Conservation (phyloP, 2,888 invertebrate species). For the Agriopis aurantiaria region DNA sequence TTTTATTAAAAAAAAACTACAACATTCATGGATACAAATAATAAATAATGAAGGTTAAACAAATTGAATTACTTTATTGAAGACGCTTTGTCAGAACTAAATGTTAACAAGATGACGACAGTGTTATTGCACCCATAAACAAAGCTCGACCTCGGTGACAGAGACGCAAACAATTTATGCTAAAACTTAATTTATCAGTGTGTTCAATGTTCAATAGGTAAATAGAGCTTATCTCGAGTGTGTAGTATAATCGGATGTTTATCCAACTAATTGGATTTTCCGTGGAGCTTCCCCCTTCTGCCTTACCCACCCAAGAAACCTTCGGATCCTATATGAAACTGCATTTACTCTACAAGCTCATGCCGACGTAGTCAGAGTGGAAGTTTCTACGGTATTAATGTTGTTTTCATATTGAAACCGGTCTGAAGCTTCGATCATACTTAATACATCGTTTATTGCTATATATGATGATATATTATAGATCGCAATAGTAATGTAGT, state of each 20-base stretch:
- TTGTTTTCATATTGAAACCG: constrained; percentile 55
- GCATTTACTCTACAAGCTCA: constrained; percentile 53
- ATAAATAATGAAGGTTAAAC: too few species aligned
- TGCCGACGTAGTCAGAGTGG: constrained; percentile 51
- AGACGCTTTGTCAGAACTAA: neutral
- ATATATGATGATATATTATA: neutral
- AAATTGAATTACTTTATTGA: too few species aligned
- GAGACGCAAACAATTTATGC: constrained; percentile 44
- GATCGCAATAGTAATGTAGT: neutral
- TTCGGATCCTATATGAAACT: constrained; percentile 55
- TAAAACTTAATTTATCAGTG: constrained; percentile 57
- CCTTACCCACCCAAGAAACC: constrained; percentile 45
- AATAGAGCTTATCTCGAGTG: constrained; percentile 71
- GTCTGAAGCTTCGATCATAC: constrained; percentile 43
- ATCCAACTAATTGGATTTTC: constrained; percentile 79
- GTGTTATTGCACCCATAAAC: neutral
- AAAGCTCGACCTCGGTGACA: neutral
- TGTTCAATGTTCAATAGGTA: constrained; percentile 62
- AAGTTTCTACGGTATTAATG: constrained; percentile 64
- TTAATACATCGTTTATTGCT: constrained; percentile 13
- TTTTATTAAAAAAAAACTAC: too few species aligned
- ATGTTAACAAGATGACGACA: neutral
- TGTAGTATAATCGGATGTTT: constrained; percentile 75
- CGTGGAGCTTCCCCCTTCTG: constrained; percentile 41
- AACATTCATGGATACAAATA: too few species aligned